Percentiles rank a stretch among this genome's conserved stretches.
Conservation (phyloP, 2,888 invertebrate genomes). For the Andrena dorsata region DNA sequence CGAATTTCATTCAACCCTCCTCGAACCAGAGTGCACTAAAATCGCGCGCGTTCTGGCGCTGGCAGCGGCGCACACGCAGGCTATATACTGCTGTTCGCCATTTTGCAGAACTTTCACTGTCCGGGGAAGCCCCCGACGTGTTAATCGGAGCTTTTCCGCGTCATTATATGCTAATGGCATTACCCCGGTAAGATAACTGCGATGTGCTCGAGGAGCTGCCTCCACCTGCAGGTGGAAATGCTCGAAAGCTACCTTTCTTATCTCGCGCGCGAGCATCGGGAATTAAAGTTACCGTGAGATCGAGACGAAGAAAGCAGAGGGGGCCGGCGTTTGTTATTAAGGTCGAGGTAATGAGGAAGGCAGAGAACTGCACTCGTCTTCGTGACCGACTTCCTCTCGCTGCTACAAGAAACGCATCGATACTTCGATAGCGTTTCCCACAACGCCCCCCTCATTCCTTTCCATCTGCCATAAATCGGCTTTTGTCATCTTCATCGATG, state of each 20-base stretch:
- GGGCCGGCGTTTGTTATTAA: slow-evolving; percentile 55
- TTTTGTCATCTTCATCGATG: background rate
- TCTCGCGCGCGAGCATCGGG: slow-evolving; percentile 6
- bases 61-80: background rate
- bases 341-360: slow-evolving; percentile 60
- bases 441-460: background rate
- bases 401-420: background rate
- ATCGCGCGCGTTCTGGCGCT: background rate
- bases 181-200: background rate
- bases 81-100: slow-evolving; percentile 28
- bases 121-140: slow-evolving; percentile 48
- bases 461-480: background rate
- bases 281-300: slow-evolving; percentile 43
- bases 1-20: too few species aligned
- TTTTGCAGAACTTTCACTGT: slow-evolving; percentile 72
- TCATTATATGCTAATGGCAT: slow-evolving; percentile 59
- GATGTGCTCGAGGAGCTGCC: slow-evolving; percentile 30
- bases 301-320: slow-evolving; percentile 38
- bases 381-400: slow-evolving; percentile 46
- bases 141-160: slow-evolving; percentile 57
- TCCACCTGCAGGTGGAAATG: slow-evolving; percentile 43
- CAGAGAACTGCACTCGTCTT: slow-evolving; percentile 31
- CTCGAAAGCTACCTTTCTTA: slow-evolving; percentile 57
- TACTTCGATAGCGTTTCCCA: background rate
- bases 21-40: background rate